These are phyloP conservation scores for Plebejus argus DNA, from an alignment of 2,888 invertebrate genomes.

Conservation along the genomic window DNA sequence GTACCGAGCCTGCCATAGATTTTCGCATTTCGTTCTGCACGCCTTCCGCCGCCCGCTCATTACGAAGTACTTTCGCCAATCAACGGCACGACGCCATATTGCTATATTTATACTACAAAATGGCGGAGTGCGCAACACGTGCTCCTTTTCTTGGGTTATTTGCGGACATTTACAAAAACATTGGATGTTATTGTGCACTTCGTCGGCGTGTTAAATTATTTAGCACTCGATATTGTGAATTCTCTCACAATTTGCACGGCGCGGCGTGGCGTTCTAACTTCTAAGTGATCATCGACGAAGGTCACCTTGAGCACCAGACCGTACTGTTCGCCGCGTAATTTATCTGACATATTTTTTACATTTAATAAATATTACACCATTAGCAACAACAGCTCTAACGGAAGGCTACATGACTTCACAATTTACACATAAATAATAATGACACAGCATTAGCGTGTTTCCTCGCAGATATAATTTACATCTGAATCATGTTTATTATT, in stretches of 20 bases:
- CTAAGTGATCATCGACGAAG: slow-evolving; percentile 64
- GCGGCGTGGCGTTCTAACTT: slow-evolving; percentile 63
- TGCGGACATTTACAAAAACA: slow-evolving; percentile 48
- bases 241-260: slow-evolving; percentile 70
- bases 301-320: slow-evolving; percentile 72
- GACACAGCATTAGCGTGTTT: slow-evolving; percentile 18
- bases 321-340: slow-evolving; percentile 43
- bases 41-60: slow-evolving; percentile 66
- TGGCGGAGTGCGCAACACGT: slow-evolving; percentile 70
- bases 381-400: slow-evolving; percentile 8
- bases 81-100: slow-evolving; percentile 73
- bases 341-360: slow-evolving; percentile 48
- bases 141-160: slow-evolving; percentile 69
- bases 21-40: slow-evolving; percentile 66
- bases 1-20: slow-evolving; percentile 70
- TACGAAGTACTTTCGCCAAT: slow-evolving; percentile 78
- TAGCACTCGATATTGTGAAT: slow-evolving; percentile 49
- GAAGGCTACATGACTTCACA: not conserved
- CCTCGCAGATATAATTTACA: slow-evolving; percentile 4
- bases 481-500: not conserved
- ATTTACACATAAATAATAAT: not conserved
- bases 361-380: slow-evolving; percentile 9
- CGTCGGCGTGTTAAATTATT: slow-evolving; percentile 23
- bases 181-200: slow-evolving; percentile 20
- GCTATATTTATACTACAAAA: slow-evolving; percentile 78